Evolutionary conservation across 2,888 invertebrate genomes (phyloP).

Genomic region (Serripes groenlandicus): DNA sequence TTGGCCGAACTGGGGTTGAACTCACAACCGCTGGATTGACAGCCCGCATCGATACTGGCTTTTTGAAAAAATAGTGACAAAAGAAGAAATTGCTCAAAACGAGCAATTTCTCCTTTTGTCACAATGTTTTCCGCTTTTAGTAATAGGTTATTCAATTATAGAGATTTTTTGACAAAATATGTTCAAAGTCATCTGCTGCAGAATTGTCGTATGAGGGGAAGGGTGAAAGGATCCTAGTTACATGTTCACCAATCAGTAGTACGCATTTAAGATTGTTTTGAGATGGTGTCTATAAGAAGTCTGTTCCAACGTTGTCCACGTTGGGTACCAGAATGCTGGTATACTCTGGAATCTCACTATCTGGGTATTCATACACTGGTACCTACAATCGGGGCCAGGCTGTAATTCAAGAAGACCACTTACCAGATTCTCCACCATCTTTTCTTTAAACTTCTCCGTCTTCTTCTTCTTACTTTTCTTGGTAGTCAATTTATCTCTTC

Average conservation of each 20-base stretch:
- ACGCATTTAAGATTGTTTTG: conserved; percentile 86
- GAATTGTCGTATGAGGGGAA: too few species aligned
- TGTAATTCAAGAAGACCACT: too few species aligned
- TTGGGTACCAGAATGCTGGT: conserved; percentile 86
- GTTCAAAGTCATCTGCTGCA: too few species aligned
- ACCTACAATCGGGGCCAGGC: too few species aligned
- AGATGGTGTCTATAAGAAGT: conserved; percentile 85
- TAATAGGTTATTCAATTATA: too few species aligned
- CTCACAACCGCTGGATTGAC: too few species aligned
- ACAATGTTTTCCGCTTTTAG: too few species aligned
- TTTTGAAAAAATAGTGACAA: not conserved
- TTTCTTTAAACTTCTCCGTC: conserved; percentile 15
- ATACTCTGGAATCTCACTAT: conserved; percentile 85
- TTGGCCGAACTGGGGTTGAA: not conserved
- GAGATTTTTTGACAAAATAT: too few species aligned
- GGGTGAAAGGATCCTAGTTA: too few species aligned
- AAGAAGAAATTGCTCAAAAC: not conserved
- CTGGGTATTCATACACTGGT: conserved; percentile 84
- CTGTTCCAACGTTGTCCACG: conserved; percentile 86
- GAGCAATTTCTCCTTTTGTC: not conserved
- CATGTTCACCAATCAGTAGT: conserved; percentile 87
- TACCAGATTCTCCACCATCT: conserved; percentile 16
- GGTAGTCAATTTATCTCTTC: not conserved
- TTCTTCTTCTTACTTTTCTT: conserved; percentile 19
- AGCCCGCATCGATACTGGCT: too few species aligned